Evolutionary conservation across 92 coral and sea anemone genomes (phyloP).

Genomic region (Epizoanthus fatuus): DNA sequence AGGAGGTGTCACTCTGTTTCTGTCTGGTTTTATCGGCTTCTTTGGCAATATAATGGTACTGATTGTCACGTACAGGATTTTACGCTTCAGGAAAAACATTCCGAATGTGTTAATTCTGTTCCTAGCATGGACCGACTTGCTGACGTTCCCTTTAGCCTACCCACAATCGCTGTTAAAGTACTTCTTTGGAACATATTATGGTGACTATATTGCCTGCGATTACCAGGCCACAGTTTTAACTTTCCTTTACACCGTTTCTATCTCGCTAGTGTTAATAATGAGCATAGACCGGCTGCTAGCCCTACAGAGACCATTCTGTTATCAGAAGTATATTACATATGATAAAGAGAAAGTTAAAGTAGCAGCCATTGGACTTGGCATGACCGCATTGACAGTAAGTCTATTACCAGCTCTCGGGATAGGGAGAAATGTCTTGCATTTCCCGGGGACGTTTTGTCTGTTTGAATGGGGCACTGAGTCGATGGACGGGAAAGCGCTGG

Average conservation of each 20-base stretch:
- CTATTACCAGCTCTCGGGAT: conserved; percentile 93
- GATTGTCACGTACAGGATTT: conserved; percentile 79
- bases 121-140: conserved; percentile 90
- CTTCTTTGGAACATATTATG: conserved; percentile 80
- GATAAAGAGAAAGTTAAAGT: conserved; percentile 87
- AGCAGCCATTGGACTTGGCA: conserved; percentile 74
- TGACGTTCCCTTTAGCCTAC: conserved; percentile 82
- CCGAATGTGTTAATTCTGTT: conserved; percentile 90
- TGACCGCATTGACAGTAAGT: conserved; percentile 76
- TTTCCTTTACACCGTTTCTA: conserved; percentile 76
- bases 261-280: conserved; percentile 85
- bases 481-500: conserved; percentile 80
- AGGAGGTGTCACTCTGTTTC: conserved; percentile 85
- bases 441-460: conserved; percentile 96
- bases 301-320: conserved; percentile 89
- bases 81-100: conserved; percentile 87
- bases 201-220: conserved; percentile 88
- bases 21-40: conserved; percentile 79
- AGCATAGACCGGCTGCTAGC: conserved; percentile 92
- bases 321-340: conserved; percentile 80
- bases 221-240: conserved; percentile 88
- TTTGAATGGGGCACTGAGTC: conserved; percentile 91
- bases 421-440: conserved; percentile 88
- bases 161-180: conserved; percentile 93
- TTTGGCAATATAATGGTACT: conserved; percentile 85